A percentile compares a stretch with the other conserved stretches of the same genome.
Conservation (phyloP, 2,888 invertebrate species). For the Ceriagrion tenellum region DNA sequence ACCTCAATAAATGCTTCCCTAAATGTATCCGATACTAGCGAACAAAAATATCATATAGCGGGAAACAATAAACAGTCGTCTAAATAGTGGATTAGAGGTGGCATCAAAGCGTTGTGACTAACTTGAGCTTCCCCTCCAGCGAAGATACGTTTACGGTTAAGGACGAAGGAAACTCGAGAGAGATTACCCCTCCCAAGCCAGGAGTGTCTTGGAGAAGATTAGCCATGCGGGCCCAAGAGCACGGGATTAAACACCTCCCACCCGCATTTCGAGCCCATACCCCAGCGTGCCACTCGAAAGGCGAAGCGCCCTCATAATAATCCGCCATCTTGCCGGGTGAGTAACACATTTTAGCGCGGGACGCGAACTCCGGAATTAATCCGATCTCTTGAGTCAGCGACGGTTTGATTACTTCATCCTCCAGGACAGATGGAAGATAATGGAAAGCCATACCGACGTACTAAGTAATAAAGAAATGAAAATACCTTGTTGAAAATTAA, state of each 20-base stretch:
- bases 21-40: too few species aligned
- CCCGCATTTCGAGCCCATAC: background rate
- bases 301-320: background rate
- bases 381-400: background rate
- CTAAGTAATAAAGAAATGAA: too few species aligned
- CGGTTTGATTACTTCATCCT: background rate
- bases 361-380: background rate
- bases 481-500: too few species aligned
- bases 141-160: background rate
- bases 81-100: too few species aligned
- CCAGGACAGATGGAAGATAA: background rate
- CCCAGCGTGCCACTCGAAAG: background rate
- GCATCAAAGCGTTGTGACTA: too few species aligned
- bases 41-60: too few species aligned
- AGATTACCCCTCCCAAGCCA: background rate
- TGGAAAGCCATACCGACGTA: too few species aligned
- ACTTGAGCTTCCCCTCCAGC: background rate
- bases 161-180: background rate
- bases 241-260: background rate
- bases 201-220: background rate
- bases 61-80: too few species aligned
- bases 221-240: background rate
- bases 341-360: background rate
- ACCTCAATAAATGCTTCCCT: too few species aligned
- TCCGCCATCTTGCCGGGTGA: background rate